phyloP scores from a whole-genome alignment of 1,140 invertebrate genomes.

The Hyles vespertilio region DNA sequence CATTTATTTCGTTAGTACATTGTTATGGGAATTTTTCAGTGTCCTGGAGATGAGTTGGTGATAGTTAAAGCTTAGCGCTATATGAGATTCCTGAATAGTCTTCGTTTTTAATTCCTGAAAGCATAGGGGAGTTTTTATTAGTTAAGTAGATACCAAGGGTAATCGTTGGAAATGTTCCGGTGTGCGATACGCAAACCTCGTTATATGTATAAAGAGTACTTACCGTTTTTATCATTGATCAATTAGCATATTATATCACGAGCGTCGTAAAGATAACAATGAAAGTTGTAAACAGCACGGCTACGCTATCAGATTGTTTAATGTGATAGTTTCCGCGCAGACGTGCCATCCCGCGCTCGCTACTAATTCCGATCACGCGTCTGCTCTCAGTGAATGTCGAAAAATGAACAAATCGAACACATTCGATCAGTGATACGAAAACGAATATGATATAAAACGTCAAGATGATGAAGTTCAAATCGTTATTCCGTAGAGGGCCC shows the following conservation, averaged over 20 bases:
- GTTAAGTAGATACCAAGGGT: no score
- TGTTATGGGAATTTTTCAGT: no score
- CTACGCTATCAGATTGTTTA: constrained; percentile 9
- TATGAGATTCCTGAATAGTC: no score
- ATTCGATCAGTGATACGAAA: constrained; percentile 57
- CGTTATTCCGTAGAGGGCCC: constrained; percentile 85
- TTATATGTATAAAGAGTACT: neutral
- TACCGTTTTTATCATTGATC: constrained; percentile 6
- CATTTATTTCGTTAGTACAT: no score
- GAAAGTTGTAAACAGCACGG: constrained; percentile 5
- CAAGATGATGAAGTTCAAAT: constrained; percentile 89
- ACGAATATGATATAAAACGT: constrained; percentile 56
- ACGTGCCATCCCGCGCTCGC: constrained; percentile 3
- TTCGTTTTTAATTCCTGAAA: no score
- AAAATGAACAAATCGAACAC: constrained; percentile 33
- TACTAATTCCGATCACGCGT: constrained; percentile 50
- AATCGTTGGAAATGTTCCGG: no score
- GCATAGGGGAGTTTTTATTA: no score
- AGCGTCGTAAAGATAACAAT: constrained; percentile 4
- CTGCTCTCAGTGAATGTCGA: constrained; percentile 30
- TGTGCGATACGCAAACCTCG: no score
- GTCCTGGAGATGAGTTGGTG: no score
- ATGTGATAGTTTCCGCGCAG: constrained; percentile 10
- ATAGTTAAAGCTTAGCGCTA: no score
- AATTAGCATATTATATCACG: constrained; percentile 2